Evolutionary conservation across 1,140 invertebrate species (phyloP).

Genomic region (Adelges cooleyi): DNA sequence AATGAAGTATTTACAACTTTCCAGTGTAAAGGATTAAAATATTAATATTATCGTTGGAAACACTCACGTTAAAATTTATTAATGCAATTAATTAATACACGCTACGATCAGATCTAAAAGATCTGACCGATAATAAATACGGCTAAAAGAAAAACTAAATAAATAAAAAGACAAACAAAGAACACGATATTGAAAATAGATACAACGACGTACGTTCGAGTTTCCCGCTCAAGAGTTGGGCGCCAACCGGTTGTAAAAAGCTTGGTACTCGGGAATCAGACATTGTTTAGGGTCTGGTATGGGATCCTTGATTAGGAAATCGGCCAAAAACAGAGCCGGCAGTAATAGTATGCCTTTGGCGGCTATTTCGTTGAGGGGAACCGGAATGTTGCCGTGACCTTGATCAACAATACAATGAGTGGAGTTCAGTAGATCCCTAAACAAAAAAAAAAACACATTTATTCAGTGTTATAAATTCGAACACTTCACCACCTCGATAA

Average conservation of each 20-base stretch:
- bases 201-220: too few relatives aligned
- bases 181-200: too few relatives aligned
- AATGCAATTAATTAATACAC: too few relatives aligned
- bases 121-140: too few relatives aligned
- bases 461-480: background rate
- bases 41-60: too few relatives aligned
- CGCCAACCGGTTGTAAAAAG: slow-evolving; percentile 10
- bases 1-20: too few relatives aligned
- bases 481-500: background rate
- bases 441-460: background rate
- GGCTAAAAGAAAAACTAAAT: too few relatives aligned
- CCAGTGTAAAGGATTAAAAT: too few relatives aligned
- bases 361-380: slow-evolving; percentile 11
- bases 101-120: too few relatives aligned
- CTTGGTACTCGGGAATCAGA: slow-evolving; percentile 5
- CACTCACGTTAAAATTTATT: too few relatives aligned
- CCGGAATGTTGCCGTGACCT: slow-evolving; percentile 1
- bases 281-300: background rate
- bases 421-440: slow-evolving; percentile 9
- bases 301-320: slow-evolving; percentile 14
- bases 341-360: slow-evolving; percentile 8
- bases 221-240: too few relatives aligned
- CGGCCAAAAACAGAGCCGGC: slow-evolving; percentile 1
- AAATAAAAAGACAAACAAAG: too few relatives aligned
- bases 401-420: slow-evolving; percentile 22